Evolutionary conservation across 2,113 vertebrate species (phyloP), one percentile per base, ranked within the genome.

Genomic region (Bos javanicus): DNA sequence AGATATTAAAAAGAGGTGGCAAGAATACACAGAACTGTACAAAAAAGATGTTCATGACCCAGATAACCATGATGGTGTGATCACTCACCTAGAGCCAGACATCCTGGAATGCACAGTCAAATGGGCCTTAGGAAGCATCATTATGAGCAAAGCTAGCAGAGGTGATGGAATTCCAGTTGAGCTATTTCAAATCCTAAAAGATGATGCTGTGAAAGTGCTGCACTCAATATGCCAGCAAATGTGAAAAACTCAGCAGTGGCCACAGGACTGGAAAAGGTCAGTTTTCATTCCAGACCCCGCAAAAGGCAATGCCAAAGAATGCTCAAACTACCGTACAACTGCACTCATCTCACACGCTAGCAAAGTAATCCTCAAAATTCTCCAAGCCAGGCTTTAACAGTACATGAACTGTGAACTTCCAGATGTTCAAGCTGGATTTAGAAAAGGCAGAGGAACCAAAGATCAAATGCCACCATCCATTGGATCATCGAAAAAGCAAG

Each of bases 401-500:
- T 36, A 36, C 0, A 1, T 67, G 33, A 67, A 2, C 17, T 10
- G 1, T 67, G 17, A 67, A 67, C 33, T 5, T 67, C 64, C 16
- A 67, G 64, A 5, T 67, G 64, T 19, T 67, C 7, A 19, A 67
- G 64, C 64, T 67, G 64, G 60, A 7, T 62, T 64, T 64, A 64
- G 60, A 64, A 16, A 64, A 64, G 60, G 60, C 60, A 64, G 30
- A 64, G 60, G 60, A 62, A 16, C 30, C 6, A 62, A 30, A 33
- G 30, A 64, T 16, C 30, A 64, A 67, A 67, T 67, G 64, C 64
- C 33, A 67, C 9, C 33, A 67, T 67, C 64, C 0, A 0, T 0
- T 67, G 64, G 16, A 67, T 67, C 64, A 19, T 67, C 4, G 0
- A n/a, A 67, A 67, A 67, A 67, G 7, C 8, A n/a, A 67, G 33